Evolutionary conservation across 1,140 invertebrate genomes (phyloP).

Genomic region (Calephelis nemesis): DNA sequence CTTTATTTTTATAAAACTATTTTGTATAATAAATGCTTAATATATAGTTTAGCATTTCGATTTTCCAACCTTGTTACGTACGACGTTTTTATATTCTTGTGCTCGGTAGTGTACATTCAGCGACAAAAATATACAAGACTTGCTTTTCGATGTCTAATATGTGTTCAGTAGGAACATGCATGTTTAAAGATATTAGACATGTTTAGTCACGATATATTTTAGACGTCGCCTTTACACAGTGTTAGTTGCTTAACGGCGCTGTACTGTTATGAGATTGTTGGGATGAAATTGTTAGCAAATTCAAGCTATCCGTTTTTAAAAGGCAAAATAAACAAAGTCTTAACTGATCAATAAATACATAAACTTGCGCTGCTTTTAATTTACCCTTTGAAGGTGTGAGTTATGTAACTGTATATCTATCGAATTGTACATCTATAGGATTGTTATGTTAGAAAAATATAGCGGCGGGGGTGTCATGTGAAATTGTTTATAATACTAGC

Average conservation of each 20-base stretch:
- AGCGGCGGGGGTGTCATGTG: too few species aligned
- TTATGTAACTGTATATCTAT: too few species aligned
- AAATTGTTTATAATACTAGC: too few species aligned
- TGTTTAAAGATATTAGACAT: slow-evolving; percentile 4
- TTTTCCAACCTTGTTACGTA: background rate
- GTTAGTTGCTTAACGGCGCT: background rate
- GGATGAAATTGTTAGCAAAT: slow-evolving; percentile 8
- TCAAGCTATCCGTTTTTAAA: background rate
- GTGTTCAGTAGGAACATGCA: background rate
- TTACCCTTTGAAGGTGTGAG: too few species aligned
- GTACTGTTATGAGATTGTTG: background rate
- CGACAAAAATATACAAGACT: slow-evolving; percentile 8
- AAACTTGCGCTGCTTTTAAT: too few species aligned
- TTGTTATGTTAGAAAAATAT: too few species aligned
- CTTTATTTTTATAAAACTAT: slow-evolving; percentile 52
- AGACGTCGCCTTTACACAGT: background rate
- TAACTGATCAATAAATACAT: too few species aligned
- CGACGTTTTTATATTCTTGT: slow-evolving; percentile 1
- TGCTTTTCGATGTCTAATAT: background rate
- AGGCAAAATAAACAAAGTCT: background rate
- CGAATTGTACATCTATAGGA: too few species aligned
- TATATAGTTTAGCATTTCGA: slow-evolving; percentile 20
- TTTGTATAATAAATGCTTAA: slow-evolving; percentile 59
- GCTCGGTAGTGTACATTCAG: slow-evolving; percentile 4
- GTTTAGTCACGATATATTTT: slow-evolving; percentile 11